A percentile compares a stretch with the other conserved stretches of the same genome.
Evolutionary conservation across 2,888 invertebrate genomes (phyloP).

Genomic region (Drosophila nr. perissopoda): DNA sequence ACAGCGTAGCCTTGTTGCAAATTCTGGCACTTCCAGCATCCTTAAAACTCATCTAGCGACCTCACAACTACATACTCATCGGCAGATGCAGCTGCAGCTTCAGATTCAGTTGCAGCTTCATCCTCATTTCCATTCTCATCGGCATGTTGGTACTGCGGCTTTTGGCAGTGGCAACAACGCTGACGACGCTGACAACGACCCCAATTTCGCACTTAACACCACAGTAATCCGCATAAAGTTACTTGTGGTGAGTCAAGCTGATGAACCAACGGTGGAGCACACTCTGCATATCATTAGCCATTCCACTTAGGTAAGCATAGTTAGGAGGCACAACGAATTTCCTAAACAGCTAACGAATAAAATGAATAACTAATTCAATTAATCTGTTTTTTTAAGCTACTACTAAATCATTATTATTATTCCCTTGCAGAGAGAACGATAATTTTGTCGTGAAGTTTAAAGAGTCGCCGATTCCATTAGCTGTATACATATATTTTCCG

Average conservation of each 20-base stretch:
- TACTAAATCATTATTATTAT: background rate
- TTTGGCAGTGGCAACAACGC: conserved; percentile 19
- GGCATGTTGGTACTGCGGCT: conserved; percentile 8
- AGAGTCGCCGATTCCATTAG: background rate
- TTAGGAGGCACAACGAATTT: background rate
- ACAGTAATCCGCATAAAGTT: conserved; percentile 53
- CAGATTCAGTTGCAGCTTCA: background rate
- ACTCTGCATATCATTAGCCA: background rate
- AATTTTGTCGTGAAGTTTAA: background rate
- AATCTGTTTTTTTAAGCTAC: background rate
- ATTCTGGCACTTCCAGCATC: conserved; percentile 18
- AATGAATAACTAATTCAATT: background rate
- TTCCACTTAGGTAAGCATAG: background rate
- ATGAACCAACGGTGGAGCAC: conserved; percentile 11
- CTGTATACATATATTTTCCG: background rate
- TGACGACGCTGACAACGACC: conserved; percentile 56
- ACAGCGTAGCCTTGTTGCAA: conserved; percentile 18
- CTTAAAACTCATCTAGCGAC: conserved; percentile 13
- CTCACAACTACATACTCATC: conserved; percentile 3
- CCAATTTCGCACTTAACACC: conserved; percentile 69
- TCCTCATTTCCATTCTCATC: conserved; percentile 8
- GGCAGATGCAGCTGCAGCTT: background rate
- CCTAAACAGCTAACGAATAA: background rate
- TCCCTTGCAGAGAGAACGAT: background rate
- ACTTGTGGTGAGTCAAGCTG: conserved; percentile 33